Conservation (phyloP, 1,140 invertebrate genomes). For the Thaumetopoea pityocampa region DNA sequence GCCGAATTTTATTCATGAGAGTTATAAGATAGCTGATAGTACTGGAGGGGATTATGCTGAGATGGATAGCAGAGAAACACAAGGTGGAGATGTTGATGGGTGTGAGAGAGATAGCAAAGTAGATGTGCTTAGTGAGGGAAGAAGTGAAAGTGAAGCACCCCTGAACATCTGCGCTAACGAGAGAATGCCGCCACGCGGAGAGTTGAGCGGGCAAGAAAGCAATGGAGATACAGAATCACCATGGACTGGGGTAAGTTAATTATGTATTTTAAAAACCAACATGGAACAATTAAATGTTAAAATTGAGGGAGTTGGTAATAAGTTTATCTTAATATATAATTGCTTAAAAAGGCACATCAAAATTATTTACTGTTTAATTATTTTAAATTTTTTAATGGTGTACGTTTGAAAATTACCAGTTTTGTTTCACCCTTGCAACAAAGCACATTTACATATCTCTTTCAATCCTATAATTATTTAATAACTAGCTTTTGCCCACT, state of each 20-base stretch:
- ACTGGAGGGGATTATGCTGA: slow-evolving; percentile 51
- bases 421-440: too few species aligned
- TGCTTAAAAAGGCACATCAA: too few species aligned
- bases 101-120: slow-evolving; percentile 57
- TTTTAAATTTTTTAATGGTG: too few species aligned
- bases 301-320: too few species aligned
- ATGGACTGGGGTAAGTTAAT: slow-evolving; percentile 77
- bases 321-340: too few species aligned
- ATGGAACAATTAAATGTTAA: not conserved
- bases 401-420: too few species aligned
- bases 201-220: slow-evolving; percentile 89
- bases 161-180: slow-evolving; percentile 89
- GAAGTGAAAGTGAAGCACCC: slow-evolving; percentile 78
- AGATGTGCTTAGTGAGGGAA: slow-evolving; percentile 75
- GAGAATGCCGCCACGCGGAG: slow-evolving; percentile 88
- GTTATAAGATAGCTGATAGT: slow-evolving; percentile 62
- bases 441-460: too few species aligned
- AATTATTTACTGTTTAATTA: too few species aligned
- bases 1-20: slow-evolving; percentile 66
- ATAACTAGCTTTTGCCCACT: too few species aligned
- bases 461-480: too few species aligned
- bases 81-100: slow-evolving; percentile 31
- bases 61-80: slow-evolving; percentile 27
- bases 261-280: not conserved
- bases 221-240: slow-evolving; percentile 83